Evolutionary conservation across 2,888 invertebrate species (phyloP), one percentile per base, ranked within the genome.

Genomic region (Leucoma salicis): DNA sequence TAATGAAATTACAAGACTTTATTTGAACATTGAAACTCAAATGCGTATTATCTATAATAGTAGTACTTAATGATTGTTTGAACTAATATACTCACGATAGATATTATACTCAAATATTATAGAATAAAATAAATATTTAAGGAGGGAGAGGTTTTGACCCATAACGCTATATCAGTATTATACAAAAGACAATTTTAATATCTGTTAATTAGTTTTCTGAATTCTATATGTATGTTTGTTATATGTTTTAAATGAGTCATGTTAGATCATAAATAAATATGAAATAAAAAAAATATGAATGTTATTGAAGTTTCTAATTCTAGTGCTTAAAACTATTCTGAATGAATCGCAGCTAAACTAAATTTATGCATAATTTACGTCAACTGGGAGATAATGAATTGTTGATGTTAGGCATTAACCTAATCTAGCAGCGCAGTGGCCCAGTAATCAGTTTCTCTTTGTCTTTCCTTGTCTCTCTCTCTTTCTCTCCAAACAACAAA

Each of bases 121-220:
- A 62, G 28, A 34, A 42, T 42, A 56, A 42, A 34, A 41, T 45
- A 45, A 28, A 48, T 35, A 33, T 42, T 18, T 69, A 70, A 66
- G 64, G 70, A 70, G 74, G 64, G 75, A 78, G 78, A 75, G 77
- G 73, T 69, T 71, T 68, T 71, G 63, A 69, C 46, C 53, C 53
- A 54, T 49, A 52, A 52, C 62, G 49, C 57, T 60, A 57, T 53
- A 61, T 53, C 50, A 49, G 54, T 56, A 58, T 51, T 49, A 53
- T 42, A 40, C 43, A 57, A 53, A 31, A 45, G 50, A 46, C 58
- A 42, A 58, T 46, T 49, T 53, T 44, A 48, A 52, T 73, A 73
- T 59, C 57, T 71, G 64, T 68, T 55, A 63, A 66, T 57, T 64
- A 56, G 48, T 52, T 57, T 54, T 46, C 49, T 50, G 46, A 54